A percentile compares a stretch with the other conserved stretches of the same genome.
Conservation (phyloP, 1,140 invertebrate species). For the Vollenhovia emeryi region DNA sequence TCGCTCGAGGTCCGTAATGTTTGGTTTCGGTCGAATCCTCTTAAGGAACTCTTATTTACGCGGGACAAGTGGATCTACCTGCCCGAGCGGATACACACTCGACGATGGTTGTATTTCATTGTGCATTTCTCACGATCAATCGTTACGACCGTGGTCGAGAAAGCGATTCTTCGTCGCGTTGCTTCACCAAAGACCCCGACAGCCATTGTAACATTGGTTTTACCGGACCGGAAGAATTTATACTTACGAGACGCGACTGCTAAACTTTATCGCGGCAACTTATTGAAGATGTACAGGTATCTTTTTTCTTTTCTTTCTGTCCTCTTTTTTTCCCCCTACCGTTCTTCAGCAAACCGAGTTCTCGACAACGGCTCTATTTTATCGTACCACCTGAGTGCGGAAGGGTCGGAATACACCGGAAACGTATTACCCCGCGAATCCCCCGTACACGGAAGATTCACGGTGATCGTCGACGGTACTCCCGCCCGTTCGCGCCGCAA, state of each 20-base stretch:
- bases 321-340: neutral
- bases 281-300: constrained; percentile 26
- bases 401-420: constrained; percentile 24
- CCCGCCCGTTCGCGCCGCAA: constrained; percentile 19
- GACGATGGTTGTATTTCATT: constrained; percentile 55
- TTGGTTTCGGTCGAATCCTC: constrained; percentile 35
- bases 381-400: constrained; percentile 22
- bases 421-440: constrained; percentile 45
- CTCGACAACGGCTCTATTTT: constrained; percentile 43
- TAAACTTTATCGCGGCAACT: constrained; percentile 38
- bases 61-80: constrained; percentile 42
- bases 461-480: constrained; percentile 40
- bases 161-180: constrained; percentile 16
- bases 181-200: neutral
- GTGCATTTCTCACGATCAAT: constrained; percentile 56
- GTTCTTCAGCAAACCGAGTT: constrained; percentile 4
- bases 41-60: constrained; percentile 51
- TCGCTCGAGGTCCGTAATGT: constrained; percentile 1
- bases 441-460: constrained; percentile 43
- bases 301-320: neutral
- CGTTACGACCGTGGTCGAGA: constrained; percentile 47
- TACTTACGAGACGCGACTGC: constrained; percentile 19
- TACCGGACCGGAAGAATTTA: constrained; percentile 7
- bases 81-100: constrained; percentile 30
- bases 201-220: constrained; percentile 31